Percentiles rank a stretch among this genome's conserved stretches.
Evolutionary conservation across 2,888 invertebrate genomes (phyloP).

Genomic region (Dastarcus helophoroides): DNA sequence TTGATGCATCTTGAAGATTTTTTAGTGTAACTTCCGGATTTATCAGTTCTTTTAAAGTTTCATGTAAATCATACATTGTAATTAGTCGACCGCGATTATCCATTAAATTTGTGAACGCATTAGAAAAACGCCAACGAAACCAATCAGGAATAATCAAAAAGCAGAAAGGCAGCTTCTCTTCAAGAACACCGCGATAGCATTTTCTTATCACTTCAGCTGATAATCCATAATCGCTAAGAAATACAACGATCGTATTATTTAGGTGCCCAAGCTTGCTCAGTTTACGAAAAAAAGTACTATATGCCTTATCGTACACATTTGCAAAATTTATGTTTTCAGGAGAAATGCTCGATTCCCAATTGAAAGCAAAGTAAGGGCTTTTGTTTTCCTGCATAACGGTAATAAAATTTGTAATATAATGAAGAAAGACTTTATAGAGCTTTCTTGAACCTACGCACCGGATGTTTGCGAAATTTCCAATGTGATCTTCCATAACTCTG

Average conservation of each 20-base stretch:
- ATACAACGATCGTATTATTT: constrained; percentile 54
- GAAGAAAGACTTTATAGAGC: constrained; percentile 57
- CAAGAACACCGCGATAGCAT: constrained; percentile 77
- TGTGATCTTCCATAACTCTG: constrained; percentile 51
- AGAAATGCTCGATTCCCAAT: constrained; percentile 73
- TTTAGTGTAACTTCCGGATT: constrained; percentile 40
- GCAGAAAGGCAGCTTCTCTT: constrained; percentile 77
- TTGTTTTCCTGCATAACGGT: constrained; percentile 44
- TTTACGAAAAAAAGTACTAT: constrained; percentile 45
- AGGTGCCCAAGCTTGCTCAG: constrained; percentile 44
- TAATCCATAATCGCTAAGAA: constrained; percentile 83
- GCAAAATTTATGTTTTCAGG: constrained; percentile 79
- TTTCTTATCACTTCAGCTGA: constrained; percentile 73
- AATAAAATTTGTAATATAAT: constrained; percentile 57
- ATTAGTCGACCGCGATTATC: constrained; percentile 60
- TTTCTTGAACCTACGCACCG: constrained; percentile 61
- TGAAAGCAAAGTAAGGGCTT: constrained; percentile 65
- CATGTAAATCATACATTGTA: constrained; percentile 74
- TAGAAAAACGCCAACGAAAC: constrained; percentile 51
- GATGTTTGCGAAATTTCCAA: constrained; percentile 51
- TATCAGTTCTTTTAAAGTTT: constrained; percentile 61
- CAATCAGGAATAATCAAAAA: constrained; percentile 61
- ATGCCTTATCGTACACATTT: constrained; percentile 56
- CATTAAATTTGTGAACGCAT: constrained; percentile 52
- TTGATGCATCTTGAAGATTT: constrained; percentile 32